Evolutionary conservation across 2,113 vertebrate genomes (phyloP).

Genomic region (Terrapene triunguis): DNA sequence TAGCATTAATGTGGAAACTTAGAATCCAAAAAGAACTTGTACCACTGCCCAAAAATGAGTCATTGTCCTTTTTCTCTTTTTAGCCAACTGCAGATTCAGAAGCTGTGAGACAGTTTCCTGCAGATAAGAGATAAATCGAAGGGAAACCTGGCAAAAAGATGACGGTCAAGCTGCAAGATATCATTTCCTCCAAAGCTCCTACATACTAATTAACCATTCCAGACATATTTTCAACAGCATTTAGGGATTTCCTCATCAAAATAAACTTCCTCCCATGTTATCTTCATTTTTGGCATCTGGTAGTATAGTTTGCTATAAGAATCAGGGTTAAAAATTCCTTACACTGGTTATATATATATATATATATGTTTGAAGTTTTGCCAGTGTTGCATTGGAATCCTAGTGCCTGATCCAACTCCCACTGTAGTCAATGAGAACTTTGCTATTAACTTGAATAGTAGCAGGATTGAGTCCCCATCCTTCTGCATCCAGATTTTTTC

Average conservation of each 20-base stretch:
- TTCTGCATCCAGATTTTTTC: slow-evolving; percentile 77
- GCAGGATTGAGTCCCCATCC: slow-evolving; percentile 56
- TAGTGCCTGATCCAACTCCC: slow-evolving; percentile 61
- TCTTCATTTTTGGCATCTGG: slow-evolving; percentile 77
- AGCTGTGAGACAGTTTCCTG: slow-evolving; percentile 87
- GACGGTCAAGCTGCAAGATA: slow-evolving; percentile 66
- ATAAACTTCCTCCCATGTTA: slow-evolving; percentile 82
- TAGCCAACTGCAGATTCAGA: slow-evolving; percentile 77
- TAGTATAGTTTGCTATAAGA: slow-evolving; percentile 25
- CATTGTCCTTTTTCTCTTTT: slow-evolving; percentile 76
- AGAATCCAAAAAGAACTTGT: slow-evolving; percentile 65
- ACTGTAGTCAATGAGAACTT: slow-evolving; percentile 70
- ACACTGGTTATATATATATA: neutral
- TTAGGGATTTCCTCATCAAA: slow-evolving; percentile 87
- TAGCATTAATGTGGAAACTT: slow-evolving; percentile 67
- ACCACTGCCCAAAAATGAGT: slow-evolving; percentile 78
- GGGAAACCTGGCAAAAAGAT: slow-evolving; percentile 78
- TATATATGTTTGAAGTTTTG: slow-evolving; percentile 56
- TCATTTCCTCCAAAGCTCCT: slow-evolving; percentile 78
- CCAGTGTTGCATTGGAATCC: slow-evolving; percentile 71
- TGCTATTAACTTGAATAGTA: slow-evolving; percentile 65
- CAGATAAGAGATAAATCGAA: slow-evolving; percentile 84
- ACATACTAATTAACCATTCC: slow-evolving; percentile 83
- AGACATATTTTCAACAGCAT: slow-evolving; percentile 81
- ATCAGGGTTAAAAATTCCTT: slow-evolving; percentile 5